Evolutionary conservation across 2,888 invertebrate genomes (phyloP).

Genomic region (Lacanobia oleracea): DNA sequence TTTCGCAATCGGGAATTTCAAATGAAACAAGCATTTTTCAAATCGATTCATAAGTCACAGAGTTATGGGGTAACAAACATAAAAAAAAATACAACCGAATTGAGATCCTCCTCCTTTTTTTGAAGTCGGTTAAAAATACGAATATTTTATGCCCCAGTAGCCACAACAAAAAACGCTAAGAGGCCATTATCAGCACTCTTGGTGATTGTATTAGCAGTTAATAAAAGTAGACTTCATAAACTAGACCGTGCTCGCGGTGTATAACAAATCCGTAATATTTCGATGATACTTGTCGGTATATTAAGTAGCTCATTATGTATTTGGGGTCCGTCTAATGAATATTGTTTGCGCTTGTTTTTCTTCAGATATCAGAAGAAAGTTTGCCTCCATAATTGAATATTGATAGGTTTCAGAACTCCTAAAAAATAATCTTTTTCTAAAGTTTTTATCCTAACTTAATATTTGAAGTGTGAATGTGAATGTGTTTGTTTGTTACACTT

Average conservation of each 20-base stretch:
- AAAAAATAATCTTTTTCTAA: neutral
- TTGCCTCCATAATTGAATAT: slow-evolving; percentile 46
- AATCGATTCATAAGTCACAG: too few species aligned
- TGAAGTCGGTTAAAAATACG: too few species aligned
- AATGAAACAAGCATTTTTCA: too few species aligned
- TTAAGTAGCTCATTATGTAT: slow-evolving; percentile 44
- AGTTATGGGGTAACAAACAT: too few species aligned
- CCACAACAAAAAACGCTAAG: too few species aligned
- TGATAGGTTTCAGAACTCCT: slow-evolving; percentile 24
- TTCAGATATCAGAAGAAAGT: slow-evolving; percentile 33
- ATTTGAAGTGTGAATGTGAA: too few species aligned
- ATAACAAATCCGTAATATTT: neutral
- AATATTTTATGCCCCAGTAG: too few species aligned
- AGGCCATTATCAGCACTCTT: neutral
- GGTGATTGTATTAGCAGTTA: neutral
- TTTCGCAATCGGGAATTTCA: too few species aligned
- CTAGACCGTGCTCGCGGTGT: neutral
- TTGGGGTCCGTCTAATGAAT: slow-evolving; percentile 43
- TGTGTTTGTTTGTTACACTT: too few species aligned
- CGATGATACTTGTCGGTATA: slow-evolving; percentile 13
- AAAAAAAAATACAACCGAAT: too few species aligned
- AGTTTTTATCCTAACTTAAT: neutral
- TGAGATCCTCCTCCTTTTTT: too few species aligned
- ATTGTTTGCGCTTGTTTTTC: slow-evolving; percentile 48
- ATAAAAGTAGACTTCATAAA: neutral